Percentiles rank a stretch among this genome's conserved stretches.
These are phyloP conservation scores for Tetranychus truncatus DNA, from an alignment of 2,888 invertebrate species.

Conservation along the genomic window DNA sequence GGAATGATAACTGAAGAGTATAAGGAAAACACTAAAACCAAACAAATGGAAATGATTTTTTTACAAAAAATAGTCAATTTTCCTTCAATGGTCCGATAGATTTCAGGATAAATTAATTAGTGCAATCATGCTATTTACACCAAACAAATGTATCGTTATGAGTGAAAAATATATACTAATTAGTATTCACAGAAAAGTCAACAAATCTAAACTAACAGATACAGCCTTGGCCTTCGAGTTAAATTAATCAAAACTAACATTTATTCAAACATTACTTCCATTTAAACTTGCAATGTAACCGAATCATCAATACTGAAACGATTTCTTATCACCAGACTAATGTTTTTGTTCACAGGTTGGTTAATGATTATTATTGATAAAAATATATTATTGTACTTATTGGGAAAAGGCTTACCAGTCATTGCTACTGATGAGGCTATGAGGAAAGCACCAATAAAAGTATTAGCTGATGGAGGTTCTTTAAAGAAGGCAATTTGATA, in stretches of 20 bases:
- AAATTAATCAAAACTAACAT: not conserved
- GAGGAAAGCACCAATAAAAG: constrained; percentile 9
- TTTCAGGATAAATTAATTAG: too few relatives aligned
- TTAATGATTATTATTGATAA: too few relatives aligned
- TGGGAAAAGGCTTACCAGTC: not conserved
- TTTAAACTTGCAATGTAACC: not conserved
- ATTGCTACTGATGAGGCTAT: constrained; percentile 11
- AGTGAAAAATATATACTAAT: too few relatives aligned
- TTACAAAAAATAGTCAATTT: not conserved
- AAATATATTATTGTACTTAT: too few relatives aligned
- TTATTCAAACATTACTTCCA: not conserved
- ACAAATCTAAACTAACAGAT: not conserved
- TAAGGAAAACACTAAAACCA: too few relatives aligned
- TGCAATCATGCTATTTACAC: too few relatives aligned
- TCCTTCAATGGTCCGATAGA: not conserved
- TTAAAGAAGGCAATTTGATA: constrained; percentile 12
- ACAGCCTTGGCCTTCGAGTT: not conserved
- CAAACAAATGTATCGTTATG: too few relatives aligned
- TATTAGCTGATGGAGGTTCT: constrained; percentile 1
- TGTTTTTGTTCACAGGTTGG: too few relatives aligned
- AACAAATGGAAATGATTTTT: not conserved
- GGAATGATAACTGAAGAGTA: too few relatives aligned
- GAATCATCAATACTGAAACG: not conserved
- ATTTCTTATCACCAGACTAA: not conserved
- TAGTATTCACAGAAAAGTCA: not conserved